A percentile compares a stretch with the other conserved stretches of the same genome.
These are phyloP conservation scores for Dolichoris vasculosae DNA, from an alignment of 1,140 invertebrate genomes.

Conservation along the genomic window DNA sequence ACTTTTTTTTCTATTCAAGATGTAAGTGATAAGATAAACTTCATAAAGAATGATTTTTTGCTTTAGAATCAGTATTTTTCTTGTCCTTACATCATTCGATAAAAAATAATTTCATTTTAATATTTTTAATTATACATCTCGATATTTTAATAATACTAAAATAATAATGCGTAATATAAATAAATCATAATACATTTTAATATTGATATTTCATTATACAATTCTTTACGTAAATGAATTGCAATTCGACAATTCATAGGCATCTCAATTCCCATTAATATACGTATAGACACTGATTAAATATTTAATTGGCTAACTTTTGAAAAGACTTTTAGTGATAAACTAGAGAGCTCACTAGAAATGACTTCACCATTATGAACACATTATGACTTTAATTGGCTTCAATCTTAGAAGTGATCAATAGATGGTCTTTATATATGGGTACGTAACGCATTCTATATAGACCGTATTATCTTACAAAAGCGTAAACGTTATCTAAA, in stretches of 20 bases:
- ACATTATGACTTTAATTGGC: constrained; percentile 36
- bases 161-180: constrained; percentile 10
- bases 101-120: background rate
- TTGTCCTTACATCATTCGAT: background rate
- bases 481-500: background rate
- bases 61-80: background rate
- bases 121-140: constrained; percentile 19
- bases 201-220: constrained; percentile 27
- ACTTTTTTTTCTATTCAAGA: constrained; percentile 23
- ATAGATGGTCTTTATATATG: background rate
- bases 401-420: constrained; percentile 30
- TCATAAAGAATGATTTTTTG: background rate
- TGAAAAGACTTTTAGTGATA: constrained; percentile 24
- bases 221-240: background rate
- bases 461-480: constrained; percentile 25
- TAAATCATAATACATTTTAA: background rate
- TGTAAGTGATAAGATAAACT: background rate
- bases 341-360: background rate
- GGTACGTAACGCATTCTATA: background rate
- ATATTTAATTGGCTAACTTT: constrained; percentile 18
- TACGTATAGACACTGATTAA: background rate
- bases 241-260: constrained; percentile 22
- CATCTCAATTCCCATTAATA: background rate
- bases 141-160: constrained; percentile 20
- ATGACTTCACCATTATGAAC: constrained; percentile 13